Evolutionary conservation across 2,113 vertebrate genomes (phyloP).

Genomic region (Coturnix japonica): DNA sequence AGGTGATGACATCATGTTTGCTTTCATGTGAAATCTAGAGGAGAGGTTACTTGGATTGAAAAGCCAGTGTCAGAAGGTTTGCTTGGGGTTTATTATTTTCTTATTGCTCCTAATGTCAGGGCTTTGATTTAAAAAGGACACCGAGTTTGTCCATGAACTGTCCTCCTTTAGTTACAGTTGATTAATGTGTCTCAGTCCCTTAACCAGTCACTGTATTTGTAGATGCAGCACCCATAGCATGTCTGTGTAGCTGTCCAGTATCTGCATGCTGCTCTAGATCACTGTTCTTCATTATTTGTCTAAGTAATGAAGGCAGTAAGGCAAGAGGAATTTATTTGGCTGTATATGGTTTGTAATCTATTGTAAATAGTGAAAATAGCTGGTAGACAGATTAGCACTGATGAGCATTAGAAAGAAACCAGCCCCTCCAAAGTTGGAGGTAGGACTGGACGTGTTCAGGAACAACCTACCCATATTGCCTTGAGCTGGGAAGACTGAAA

Average conservation of each 20-base stretch:
- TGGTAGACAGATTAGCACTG: background rate
- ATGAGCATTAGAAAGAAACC: background rate
- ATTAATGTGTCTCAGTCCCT: background rate
- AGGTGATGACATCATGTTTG: background rate
- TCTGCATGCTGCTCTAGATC: background rate
- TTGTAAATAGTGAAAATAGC: no score
- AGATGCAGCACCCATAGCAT: background rate
- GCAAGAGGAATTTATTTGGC: background rate
- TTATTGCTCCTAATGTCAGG: background rate
- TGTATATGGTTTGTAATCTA: background rate
- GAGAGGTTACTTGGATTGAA: background rate
- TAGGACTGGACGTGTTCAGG: background rate
- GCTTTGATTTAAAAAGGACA: background rate
- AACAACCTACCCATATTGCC: rapidly evolving
- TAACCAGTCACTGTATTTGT: background rate
- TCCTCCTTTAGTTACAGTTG: background rate
- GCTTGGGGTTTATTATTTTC: background rate
- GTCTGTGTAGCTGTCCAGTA: background rate
- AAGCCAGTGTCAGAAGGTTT: no score
- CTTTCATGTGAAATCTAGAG: background rate
- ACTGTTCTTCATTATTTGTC: background rate
- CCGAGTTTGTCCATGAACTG: background rate
- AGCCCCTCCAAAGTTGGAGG: background rate
- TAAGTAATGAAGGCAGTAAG: background rate
- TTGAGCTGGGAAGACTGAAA: background rate